Conservation (phyloP, 2,888 invertebrate species). For the Hydrotaea diabolus region DNA sequence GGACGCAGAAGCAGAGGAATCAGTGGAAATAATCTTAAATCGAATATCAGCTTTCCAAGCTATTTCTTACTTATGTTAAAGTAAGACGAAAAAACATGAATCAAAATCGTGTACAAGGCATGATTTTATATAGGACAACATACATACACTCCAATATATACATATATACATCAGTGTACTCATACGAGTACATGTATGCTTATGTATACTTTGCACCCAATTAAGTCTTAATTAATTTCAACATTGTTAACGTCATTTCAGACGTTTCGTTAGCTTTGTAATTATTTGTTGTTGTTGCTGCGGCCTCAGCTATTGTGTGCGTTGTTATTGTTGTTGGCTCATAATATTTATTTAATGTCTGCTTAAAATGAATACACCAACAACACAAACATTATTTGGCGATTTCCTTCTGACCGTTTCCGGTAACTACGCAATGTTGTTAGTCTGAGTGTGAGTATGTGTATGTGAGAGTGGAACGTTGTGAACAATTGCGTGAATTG, state of each 20-base stretch:
- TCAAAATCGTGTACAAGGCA: no score
- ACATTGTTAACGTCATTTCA: conserved; percentile 29
- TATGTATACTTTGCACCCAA: conserved; percentile 37
- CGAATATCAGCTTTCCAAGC: no score
- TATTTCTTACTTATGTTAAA: no score
- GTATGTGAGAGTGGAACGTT: background rate
- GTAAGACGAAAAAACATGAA: no score
- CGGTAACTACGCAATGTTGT: background rate
- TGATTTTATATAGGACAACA: background rate
- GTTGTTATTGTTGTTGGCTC: background rate
- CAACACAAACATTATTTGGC: background rate
- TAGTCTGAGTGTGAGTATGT: background rate
- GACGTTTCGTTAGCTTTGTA: background rate
- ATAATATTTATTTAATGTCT: conserved; percentile 33
- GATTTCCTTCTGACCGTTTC: conserved; percentile 5
- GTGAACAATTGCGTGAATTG: background rate
- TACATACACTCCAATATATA: background rate
- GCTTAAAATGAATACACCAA: conserved; percentile 26
- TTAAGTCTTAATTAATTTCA: conserved; percentile 41
- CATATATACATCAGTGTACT: no score
- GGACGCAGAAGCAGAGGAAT: no score
- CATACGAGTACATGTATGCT: background rate
- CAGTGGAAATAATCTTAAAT: no score
- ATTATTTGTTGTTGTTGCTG: conserved; percentile 9
- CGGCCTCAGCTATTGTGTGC: background rate